These are phyloP conservation scores for Diachasmimorpha longicaudata DNA, from an alignment of 1,140 invertebrate genomes.

Conservation along the genomic window DNA sequence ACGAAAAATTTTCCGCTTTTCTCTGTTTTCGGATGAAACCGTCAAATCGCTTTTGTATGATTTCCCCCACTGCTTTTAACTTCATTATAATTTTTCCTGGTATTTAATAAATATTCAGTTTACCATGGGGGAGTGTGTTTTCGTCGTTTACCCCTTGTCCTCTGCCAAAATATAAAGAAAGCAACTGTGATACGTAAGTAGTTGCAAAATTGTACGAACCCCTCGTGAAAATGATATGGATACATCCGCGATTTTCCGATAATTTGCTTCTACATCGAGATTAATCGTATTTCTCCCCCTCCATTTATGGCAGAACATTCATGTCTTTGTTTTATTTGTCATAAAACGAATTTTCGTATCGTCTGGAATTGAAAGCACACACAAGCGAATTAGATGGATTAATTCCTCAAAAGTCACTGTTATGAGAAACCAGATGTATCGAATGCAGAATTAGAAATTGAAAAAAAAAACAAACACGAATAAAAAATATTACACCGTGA, in stretches of 20 bases:
- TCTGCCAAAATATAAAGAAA: slow-evolving; percentile 1
- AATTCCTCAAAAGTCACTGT: slow-evolving; percentile 47
- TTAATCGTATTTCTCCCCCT: background rate
- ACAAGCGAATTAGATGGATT: background rate
- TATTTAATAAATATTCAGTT: background rate
- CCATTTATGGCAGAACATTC: background rate
- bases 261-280: background rate
- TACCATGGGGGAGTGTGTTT: background rate
- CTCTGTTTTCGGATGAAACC: background rate
- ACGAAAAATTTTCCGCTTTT: background rate
- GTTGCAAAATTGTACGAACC: slow-evolving; percentile 11
- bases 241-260: background rate
- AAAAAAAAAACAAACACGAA: background rate
- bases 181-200: slow-evolving; percentile 12
- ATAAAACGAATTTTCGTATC: background rate
- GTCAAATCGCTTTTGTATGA: background rate
- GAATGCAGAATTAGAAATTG: background rate
- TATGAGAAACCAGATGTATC: slow-evolving; percentile 34
- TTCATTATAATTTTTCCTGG: background rate
- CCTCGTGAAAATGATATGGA: background rate
- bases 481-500: background rate
- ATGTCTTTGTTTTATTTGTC: background rate
- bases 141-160: background rate
- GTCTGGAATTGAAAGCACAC: background rate
- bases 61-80: background rate